Conservation (phyloP, 1,140 invertebrate genomes). For the Palaemon carinicauda region DNA sequence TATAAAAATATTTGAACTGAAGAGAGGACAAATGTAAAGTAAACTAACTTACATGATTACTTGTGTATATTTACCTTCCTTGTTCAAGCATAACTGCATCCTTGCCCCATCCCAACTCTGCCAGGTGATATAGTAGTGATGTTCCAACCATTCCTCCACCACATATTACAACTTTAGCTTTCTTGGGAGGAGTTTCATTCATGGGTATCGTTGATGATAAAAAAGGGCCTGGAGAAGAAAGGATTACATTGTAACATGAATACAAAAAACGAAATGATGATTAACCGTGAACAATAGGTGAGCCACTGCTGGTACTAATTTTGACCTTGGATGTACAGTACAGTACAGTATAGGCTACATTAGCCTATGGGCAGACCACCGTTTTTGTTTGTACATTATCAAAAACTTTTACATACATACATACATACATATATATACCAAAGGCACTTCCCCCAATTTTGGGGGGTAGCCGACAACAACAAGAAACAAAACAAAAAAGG, state of each 20-base stretch:
- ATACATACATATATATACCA: too few species aligned
- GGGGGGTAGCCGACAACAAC: too few species aligned
- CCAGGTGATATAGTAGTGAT: slow-evolving; percentile 93
- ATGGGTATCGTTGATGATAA: slow-evolving; percentile 23
- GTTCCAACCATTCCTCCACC: slow-evolving; percentile 94
- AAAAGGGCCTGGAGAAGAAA: not conserved
- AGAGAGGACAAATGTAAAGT: not conserved
- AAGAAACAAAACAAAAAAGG: too few species aligned
- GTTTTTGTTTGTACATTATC: too few species aligned
- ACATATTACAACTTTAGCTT: slow-evolving; percentile 78
- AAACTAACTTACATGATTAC: not conserved
- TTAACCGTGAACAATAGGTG: not conserved
- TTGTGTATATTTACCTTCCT: slow-evolving; percentile 68
- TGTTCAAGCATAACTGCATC: slow-evolving; percentile 89
- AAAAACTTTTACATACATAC: too few species aligned
- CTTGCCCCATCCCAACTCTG: slow-evolving; percentile 80
- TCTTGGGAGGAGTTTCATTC: slow-evolving; percentile 61
- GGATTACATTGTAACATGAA: not conserved
- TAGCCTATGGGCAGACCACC: too few species aligned
- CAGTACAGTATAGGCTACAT: too few species aligned
- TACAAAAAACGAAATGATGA: not conserved
- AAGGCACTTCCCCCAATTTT: too few species aligned
- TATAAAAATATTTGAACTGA: not conserved
- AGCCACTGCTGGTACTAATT: not conserved
- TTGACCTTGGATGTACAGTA: too few species aligned